A percentile compares a stretch with the other conserved stretches of the same genome.
These are phyloP conservation scores for Dasysyrphus tricinctus DNA, from an alignment of 2,888 invertebrate genomes.

Conservation along the genomic window DNA sequence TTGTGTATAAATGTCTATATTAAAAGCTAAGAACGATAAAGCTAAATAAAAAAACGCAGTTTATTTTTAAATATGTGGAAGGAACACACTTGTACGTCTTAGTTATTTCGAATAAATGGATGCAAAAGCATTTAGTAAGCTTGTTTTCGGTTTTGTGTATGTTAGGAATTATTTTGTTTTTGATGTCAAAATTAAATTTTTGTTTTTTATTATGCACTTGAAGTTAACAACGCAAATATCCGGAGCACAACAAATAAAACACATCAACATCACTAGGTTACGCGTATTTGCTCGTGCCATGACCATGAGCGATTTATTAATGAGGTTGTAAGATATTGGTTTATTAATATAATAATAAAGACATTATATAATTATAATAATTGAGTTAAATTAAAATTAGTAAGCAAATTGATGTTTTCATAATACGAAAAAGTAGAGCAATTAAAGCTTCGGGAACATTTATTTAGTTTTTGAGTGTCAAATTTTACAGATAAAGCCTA, in stretches of 20 bases:
- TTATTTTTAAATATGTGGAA: too few species aligned
- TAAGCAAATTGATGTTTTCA: too few species aligned
- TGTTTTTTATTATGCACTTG: too few species aligned
- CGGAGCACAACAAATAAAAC: not conserved
- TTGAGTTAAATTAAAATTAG: too few species aligned
- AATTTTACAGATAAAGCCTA: too few species aligned
- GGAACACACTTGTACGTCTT: not conserved
- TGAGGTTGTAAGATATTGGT: not conserved
- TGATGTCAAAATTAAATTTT: slow-evolving; percentile 11
- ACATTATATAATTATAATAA: too few species aligned
- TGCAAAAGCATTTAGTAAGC: not conserved
- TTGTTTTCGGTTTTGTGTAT: not conserved
- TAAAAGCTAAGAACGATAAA: slow-evolving; percentile 45
- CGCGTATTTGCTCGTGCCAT: not conserved
- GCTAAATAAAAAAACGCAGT: slow-evolving; percentile 5
- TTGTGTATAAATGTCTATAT: not conserved
- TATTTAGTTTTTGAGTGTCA: too few species aligned
- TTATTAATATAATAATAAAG: too few species aligned
- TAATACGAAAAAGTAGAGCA: too few species aligned
- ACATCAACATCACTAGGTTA: not conserved
- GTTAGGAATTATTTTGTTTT: not conserved
- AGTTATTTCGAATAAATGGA: slow-evolving; percentile 10
- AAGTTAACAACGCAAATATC: slow-evolving; percentile 1
- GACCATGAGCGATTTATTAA: not conserved
- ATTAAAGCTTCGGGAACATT: too few species aligned